phyloP scores from a whole-genome alignment of 2,113 vertebrate genomes.

The Podarcis raffonei region DNA sequence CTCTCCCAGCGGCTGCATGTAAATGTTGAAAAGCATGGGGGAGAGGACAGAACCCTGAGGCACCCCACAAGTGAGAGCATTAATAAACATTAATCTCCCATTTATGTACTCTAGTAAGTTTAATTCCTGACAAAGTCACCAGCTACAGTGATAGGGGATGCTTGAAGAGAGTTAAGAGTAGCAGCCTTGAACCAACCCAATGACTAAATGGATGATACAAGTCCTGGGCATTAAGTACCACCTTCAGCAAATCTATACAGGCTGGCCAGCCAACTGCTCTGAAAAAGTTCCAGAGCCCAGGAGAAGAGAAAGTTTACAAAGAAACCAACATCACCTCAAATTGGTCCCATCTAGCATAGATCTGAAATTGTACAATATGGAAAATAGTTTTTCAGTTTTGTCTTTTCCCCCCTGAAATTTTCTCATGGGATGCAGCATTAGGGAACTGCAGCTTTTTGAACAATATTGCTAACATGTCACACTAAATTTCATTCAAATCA shows the following conservation, averaged over 20 bases:
- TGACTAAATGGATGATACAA: slow-evolving; percentile 60
- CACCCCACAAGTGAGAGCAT: too few relatives aligned
- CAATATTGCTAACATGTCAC: too few relatives aligned
- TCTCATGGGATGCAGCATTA: too few relatives aligned
- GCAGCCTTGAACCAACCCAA: slow-evolving; percentile 23
- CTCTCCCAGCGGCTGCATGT: too few relatives aligned
- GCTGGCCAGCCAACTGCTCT: slow-evolving; percentile 64
- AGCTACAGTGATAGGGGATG: neutral
- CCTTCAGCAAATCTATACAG: slow-evolving; percentile 67
- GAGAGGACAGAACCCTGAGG: too few relatives aligned
- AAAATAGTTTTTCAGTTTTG: neutral
- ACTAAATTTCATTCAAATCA: too few relatives aligned
- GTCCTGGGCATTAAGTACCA: slow-evolving; percentile 66
- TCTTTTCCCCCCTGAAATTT: neutral
- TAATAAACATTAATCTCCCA: slow-evolving; percentile 6
- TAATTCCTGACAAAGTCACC: neutral
- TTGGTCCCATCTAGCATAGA: too few relatives aligned
- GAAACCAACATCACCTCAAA: neutral
- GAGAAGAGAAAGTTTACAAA: neutral
- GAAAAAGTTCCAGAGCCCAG: slow-evolving; percentile 55
- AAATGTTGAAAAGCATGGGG: too few relatives aligned
- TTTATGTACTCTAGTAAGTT: neutral
- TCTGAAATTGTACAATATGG: too few relatives aligned
- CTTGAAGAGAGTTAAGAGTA: neutral
- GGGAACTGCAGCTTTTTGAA: too few relatives aligned